Evolutionary conservation across 2,888 invertebrate genomes (phyloP), one percentile per base, ranked within the genome.

Genomic region (Lathronympha strigana): DNA sequence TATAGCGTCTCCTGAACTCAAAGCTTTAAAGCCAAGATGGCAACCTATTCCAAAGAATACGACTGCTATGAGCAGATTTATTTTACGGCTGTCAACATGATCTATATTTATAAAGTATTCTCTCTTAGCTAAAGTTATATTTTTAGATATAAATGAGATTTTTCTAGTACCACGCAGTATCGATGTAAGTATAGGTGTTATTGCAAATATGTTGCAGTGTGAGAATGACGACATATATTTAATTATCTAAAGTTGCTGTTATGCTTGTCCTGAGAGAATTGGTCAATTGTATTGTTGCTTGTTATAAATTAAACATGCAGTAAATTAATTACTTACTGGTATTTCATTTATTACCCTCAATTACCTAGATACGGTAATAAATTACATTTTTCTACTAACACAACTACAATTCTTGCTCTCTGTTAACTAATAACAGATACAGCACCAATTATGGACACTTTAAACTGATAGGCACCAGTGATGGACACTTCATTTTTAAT

Each of bases 1-100:
- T 85, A 81, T 73, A 79, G 83, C 74, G 80, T 86, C 64, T 76
- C 78, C 67, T 81, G 76, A 79, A 69, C 69, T 67, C 70, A 71
- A 75, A 79, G 79, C 79, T 80, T 81, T 83, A 67, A 72, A 45
- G 49, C 54, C 53, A n/a, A 21, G 28, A 25, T 13, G 63, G 62
- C 64, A 54, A 57, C 49, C 58, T 53, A 68, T 68, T 68, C 68
- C 68, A 66, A 68, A 68, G 61, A 68, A 60, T 66, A 53, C 31
- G 25, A 45, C 53, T 61, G 66, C 62, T 61, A 43, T 50, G 15
- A 62, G 66, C 62, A 62, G 61, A 11, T 33, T 45, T 33, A 58
- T 23, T 36, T 33, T 23, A 66, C 50, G 51, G 60, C 60, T 60
- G 38, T 60, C 33, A 58, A 51, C 21, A 62, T 49, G 47, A 38